phyloP scores from a whole-genome alignment of 2,113 vertebrate species.

The Isurus oxyrinchus region DNA sequence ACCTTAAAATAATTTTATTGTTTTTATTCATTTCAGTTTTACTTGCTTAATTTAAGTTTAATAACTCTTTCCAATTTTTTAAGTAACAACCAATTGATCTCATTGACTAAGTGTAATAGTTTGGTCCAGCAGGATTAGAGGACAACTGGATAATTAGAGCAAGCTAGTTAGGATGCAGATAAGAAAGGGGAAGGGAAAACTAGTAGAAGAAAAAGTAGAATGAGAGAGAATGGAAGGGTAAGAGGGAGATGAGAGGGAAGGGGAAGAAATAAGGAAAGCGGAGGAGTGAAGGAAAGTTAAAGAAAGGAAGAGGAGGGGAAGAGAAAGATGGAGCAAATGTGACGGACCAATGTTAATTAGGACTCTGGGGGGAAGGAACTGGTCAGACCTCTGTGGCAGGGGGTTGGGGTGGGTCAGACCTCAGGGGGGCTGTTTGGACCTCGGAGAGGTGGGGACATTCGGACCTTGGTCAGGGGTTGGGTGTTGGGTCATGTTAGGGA shows the following conservation, averaged over 20 bases:
- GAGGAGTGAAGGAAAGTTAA: background rate
- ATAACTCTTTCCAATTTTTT: background rate
- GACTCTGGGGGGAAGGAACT: background rate
- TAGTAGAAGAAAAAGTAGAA: background rate
- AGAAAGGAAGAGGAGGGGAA: background rate
- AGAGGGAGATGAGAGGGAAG: background rate
- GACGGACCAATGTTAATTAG: background rate
- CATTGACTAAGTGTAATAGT: background rate
- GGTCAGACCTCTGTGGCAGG: too few relatives aligned
- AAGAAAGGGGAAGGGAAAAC: background rate
- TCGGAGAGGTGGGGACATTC: too few relatives aligned
- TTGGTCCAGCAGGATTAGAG: background rate
- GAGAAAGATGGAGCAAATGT: background rate
- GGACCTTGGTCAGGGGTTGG: too few relatives aligned
- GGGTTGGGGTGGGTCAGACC: too few relatives aligned
- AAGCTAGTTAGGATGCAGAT: background rate
- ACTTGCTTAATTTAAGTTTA: background rate
- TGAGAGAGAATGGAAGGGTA: background rate
- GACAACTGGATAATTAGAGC: background rate
- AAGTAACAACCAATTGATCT: background rate
- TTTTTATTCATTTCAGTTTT: background rate
- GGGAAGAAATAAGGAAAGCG: background rate
- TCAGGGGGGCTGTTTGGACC: too few relatives aligned
- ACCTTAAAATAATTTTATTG: background rate
- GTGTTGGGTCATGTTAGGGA: too few relatives aligned